Evolutionary conservation across 2,113 vertebrate genomes (phyloP), one percentile per base, ranked within the genome.

Genomic region (Pithys albifrons): DNA sequence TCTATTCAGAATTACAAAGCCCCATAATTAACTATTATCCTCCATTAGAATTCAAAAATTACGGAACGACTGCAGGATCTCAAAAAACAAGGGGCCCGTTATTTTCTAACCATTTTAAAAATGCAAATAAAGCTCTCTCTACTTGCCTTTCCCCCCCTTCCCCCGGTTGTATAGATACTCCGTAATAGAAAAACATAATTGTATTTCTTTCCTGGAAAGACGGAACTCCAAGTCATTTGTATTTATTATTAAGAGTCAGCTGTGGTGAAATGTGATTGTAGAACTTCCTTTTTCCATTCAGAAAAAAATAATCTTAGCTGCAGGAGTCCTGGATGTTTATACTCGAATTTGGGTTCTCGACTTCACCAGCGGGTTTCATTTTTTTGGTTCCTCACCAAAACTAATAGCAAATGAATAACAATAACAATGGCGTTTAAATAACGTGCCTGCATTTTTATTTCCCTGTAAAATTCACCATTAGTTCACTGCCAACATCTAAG

Each of bases 241-340:
- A 96, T 97, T 97, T 97, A 96, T 96, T 97, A 97, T 96, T 94
- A 85, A 93, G 94, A 97, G 94, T 96, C 97, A 96, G 95, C 93
- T 97, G 95, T 95, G 95, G 94, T 96, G 97, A 96, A 97, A 96
- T 95, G 95, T 96, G 96, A 95, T 93, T 93, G 85, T 95, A 94
- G 95, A 97, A 94, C 96, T 97, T 97, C 96, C 96, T 96, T 96
- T 97, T 95, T 96, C 95, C 95, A 97, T 89, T 95, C 74, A 96
- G 93, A 96, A 97, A 95, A 97, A 97, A 96, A 96, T 96, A 97
- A 97, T 93, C 81, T 87, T 95, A 97, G 88, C 95, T 94, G 90
- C 97, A 94, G 97, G 95, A 96, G 94, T 96, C 93, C 95, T 95
- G 90, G 72, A 82, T 95, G 95, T 97, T 96, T 96, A 80, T 94